Evolutionary conservation across 30 jellyfish, hydroid and myxozoan genomes (phyloP).

Genomic region (Hydractinia echinata): DNA sequence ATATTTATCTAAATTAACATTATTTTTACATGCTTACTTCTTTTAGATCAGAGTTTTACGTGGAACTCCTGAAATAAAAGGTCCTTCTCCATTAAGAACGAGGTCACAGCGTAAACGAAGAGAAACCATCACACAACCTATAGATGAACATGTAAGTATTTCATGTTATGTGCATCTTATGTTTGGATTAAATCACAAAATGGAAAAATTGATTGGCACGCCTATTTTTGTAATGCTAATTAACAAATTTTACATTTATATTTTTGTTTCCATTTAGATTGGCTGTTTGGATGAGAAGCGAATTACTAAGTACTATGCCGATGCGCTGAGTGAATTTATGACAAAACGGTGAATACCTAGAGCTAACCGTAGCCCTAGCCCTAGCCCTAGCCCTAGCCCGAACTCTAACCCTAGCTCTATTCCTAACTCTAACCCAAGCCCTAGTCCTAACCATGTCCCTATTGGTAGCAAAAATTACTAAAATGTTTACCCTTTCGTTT

Average conservation of each 20-base stretch:
- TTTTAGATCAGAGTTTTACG: conserved; percentile 74
- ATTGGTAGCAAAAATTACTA: too few species aligned
- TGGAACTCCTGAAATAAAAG: conserved; percentile 52
- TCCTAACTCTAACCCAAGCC: too few species aligned
- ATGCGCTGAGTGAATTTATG: conserved; percentile 64
- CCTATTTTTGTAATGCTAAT: not conserved
- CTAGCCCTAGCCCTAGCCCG: too few species aligned
- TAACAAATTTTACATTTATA: not conserved
- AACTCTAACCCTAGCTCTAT: too few species aligned
- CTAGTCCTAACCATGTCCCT: too few species aligned
- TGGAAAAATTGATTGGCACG: not conserved
- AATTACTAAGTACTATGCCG: conserved; percentile 22
- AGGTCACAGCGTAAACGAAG: conserved; percentile 52
- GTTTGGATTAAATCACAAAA: not conserved
- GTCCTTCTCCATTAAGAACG: conserved; percentile 58
- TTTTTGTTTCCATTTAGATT: not conserved
- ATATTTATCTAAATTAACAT: too few species aligned
- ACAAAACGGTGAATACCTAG: too few species aligned
- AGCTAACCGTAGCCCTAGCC: too few species aligned
- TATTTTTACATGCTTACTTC: not conserved
- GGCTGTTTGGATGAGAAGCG: conserved; percentile 45
- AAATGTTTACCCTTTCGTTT: too few species aligned
- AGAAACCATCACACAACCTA: not conserved
- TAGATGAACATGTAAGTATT: not conserved
- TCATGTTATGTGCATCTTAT: not conserved